Percentiles rank a stretch among this genome's conserved stretches.
Conservation (phyloP, 2,113 vertebrate species). For the Corythornis vintsioides region DNA sequence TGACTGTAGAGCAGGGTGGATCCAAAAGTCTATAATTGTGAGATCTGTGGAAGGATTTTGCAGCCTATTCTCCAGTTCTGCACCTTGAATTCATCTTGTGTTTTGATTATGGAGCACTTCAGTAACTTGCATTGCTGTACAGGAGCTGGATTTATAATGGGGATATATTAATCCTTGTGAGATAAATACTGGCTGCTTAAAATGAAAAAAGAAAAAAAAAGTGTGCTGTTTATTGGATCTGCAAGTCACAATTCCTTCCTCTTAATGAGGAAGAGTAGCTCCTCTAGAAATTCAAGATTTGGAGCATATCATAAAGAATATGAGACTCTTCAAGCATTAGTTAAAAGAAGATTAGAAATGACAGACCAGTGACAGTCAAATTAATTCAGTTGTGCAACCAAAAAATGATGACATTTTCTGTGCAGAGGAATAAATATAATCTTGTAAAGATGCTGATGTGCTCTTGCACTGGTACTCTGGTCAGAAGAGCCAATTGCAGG, state of each 20-base stretch:
- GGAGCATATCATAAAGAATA: background rate
- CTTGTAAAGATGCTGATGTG: background rate
- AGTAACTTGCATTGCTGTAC: background rate
- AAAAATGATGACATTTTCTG: background rate
- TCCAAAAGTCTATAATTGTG: constrained; percentile 29
- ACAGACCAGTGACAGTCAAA: background rate
- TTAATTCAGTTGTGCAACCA: background rate
- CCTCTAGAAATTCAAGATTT: background rate
- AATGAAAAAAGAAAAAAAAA: background rate
- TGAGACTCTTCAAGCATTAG: background rate
- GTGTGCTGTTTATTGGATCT: background rate
- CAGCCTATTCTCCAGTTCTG: background rate
- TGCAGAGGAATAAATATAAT: background rate
- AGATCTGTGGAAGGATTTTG: constrained; percentile 8
- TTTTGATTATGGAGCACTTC: background rate
- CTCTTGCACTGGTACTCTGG: background rate
- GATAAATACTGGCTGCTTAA: background rate
- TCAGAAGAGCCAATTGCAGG: background rate
- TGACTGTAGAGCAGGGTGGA: background rate
- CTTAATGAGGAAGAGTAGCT: background rate
- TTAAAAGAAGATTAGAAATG: background rate
- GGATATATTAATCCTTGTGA: background rate
- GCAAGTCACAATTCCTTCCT: background rate
- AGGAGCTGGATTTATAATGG: background rate
- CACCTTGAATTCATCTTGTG: constrained; percentile 16